Base-by-base conservation (phyloP, 2,797 vertebrate genomes). In the Tapirus indicus region DNA sequence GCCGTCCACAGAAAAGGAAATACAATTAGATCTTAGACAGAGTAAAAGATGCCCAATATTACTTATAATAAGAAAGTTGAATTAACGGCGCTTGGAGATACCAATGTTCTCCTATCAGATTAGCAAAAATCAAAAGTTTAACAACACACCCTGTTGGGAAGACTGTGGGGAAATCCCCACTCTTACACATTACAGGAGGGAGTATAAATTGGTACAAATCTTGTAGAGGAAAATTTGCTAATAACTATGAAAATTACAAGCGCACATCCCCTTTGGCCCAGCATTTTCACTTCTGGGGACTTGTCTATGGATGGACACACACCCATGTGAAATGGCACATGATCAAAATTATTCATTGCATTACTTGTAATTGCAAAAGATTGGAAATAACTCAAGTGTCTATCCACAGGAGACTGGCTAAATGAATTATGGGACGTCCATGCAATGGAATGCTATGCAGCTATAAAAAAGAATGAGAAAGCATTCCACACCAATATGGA, bases 41-140 rank as follows among this genome's bases (percentile, higher is more conserved):
- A 75, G 7, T 84, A 66, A 93, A 77, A 60, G 12, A 74, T 11
- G 20, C 21, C 83, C 23, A 29, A 12, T 27, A 35, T 41, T 62
- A 85, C n/a, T 84, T 75, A 35, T 14, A 79, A 90, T n/a, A 91
- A 68, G 20, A 95, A 83, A 62, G 60, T 56, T 47, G 35, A 74
- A 68, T 18, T n/a, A 64, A 83, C 49, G 84, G 41, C 35, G 56
- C 68, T 38, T 49, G 41, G 62, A 90, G 38, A 69, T 68, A 38
- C 13, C 13, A 60, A 3, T 58, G 5, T 35, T 74, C 66, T 72
- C 74, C 80, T 79, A 44, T 54, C 38, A 88, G 41, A 75, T 9
- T 13, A 47, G n/a, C 58, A 90, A 80, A 95, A 84, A 35, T 5
- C 60, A 64, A 75, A 91, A 87, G 27, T 84, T 92, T 75, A 87